Percentiles rank a stretch among this genome's conserved stretches.
phyloP scores from a whole-genome alignment of 2,888 invertebrate species.

The Sylvicola fuscatus region DNA sequence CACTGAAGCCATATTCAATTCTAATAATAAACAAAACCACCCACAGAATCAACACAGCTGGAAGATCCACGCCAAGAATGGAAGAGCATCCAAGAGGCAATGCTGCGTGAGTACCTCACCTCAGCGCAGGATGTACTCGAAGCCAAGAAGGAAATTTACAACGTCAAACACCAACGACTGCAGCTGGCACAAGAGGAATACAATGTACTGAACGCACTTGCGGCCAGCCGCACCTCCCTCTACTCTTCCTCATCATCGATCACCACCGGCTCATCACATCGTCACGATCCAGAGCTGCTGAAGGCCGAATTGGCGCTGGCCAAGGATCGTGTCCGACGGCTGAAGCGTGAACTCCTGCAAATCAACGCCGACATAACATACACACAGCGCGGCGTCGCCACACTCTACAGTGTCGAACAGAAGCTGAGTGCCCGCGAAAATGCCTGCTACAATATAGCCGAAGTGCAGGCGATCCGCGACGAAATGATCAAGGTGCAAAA shows the following conservation, averaged over 20 bases:
- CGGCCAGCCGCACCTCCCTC: slow-evolving; percentile 52
- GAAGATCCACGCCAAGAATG: slow-evolving; percentile 95
- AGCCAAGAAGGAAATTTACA: slow-evolving; percentile 92
- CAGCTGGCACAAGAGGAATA: slow-evolving; percentile 91
- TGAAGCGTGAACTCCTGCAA: slow-evolving; percentile 77
- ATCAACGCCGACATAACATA: slow-evolving; percentile 81
- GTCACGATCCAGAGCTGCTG: slow-evolving; percentile 85
- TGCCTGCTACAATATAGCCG: slow-evolving; percentile 77
- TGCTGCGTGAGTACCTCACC: slow-evolving; percentile 89
- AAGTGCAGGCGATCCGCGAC: slow-evolving; percentile 90
- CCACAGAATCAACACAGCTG: slow-evolving; percentile 82
- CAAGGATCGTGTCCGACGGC: slow-evolving; percentile 66
- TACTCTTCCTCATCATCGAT: slow-evolving; percentile 51
- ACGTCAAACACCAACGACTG: slow-evolving; percentile 85
- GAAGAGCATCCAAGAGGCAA: slow-evolving; percentile 88
- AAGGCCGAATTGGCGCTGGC: slow-evolving; percentile 83
- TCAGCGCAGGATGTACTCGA: slow-evolving; percentile 90
- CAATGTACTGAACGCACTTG: slow-evolving; percentile 77
- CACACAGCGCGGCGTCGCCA: slow-evolving; percentile 83
- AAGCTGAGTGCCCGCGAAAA: slow-evolving; percentile 66
- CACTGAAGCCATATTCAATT: no score
- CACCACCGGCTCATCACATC: slow-evolving; percentile 35
- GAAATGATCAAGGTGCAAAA: slow-evolving; percentile 85
- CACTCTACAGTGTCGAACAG: slow-evolving; percentile 76
- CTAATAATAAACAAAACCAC: no score